A percentile compares a stretch with the other conserved stretches of the same genome.
Conservation (phyloP, 1,140 invertebrate genomes). For the Latrodectus geometricus region DNA sequence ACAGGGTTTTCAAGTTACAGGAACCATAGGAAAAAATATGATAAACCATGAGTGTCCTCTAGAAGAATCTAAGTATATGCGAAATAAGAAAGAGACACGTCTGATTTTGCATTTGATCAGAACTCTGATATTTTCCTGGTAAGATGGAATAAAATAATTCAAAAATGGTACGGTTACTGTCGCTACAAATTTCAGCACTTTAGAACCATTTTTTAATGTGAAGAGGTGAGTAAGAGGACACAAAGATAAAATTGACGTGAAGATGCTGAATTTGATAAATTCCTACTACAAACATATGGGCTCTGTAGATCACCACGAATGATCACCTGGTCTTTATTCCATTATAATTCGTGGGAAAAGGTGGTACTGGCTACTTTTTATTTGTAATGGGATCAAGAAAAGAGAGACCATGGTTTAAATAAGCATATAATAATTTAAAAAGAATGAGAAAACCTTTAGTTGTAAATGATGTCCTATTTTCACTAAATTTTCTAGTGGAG, state of each 20-base stretch:
- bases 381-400: background rate
- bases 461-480: no score
- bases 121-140: constrained; percentile 16
- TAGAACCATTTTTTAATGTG: constrained; percentile 18
- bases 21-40: constrained; percentile 16
- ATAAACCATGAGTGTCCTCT: constrained; percentile 12
- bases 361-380: constrained; percentile 20
- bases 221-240: no score
- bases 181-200: constrained; percentile 21
- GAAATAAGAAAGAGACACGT: background rate
- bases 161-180: constrained; percentile 21
- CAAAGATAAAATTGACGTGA: no score
- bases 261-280: no score
- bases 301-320: background rate
- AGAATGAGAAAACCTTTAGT: no score
- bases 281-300: no score
- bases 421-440: no score
- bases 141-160: constrained; percentile 14
- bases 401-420: no score
- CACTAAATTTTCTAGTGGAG: no score
- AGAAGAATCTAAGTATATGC: constrained; percentile 19
- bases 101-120: constrained; percentile 10
- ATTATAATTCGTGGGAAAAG: constrained; percentile 23
- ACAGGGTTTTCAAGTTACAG: constrained; percentile 16
- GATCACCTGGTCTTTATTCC: background rate